Evolutionary conservation across 2,888 invertebrate species (phyloP), one percentile per base, ranked within the genome.

Genomic region (Trypoxylon attenuatum): DNA sequence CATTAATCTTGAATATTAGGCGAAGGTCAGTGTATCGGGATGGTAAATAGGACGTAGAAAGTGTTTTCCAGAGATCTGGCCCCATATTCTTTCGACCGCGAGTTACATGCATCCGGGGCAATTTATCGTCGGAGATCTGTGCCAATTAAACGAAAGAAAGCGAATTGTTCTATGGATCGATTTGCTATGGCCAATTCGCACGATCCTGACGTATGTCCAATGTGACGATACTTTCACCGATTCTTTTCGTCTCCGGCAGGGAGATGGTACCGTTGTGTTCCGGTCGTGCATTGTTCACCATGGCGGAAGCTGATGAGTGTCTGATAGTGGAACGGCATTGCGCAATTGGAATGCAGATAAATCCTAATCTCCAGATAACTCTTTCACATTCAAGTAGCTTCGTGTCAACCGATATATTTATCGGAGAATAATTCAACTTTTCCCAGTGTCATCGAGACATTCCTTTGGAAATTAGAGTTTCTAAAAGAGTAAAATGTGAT

Each of bases 211-310:
- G 71, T 68, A 65, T 64, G 53, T 55, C 53, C 58, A 61, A 52
- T n/a, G 67, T 56, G 46, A 59, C 13, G 49, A 56, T 60, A 69
- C 75, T 77, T 77, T 77, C 75, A 72, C 71, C 62, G 54, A 69
- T 73, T 63, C 58, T 16, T 6, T 23, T 39, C 13, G 5, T 6
- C 23, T 21, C 1, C 18, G 50, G n/a, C 8, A 10, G 33, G 2
- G 13, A 13, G 0, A 1, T 33, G 33, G n/a, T 10, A 3, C 33
- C 33, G 27, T n/a, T n/a, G 27, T 8, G n/a, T 33, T 10, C 33
- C 6, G n/a, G 8, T 33, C 13, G 33, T 33, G 8, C 13, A 1
- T 13, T 1, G 33, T 33, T 33, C 10, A 13, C 10, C 13, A 13
- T 10, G 1, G 33, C 10, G 33, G 33, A 10, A 33, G 33, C 8